Base-by-base conservation (phyloP, 2,888 invertebrate genomes). In the Epistrophe grossulariae region DNA sequence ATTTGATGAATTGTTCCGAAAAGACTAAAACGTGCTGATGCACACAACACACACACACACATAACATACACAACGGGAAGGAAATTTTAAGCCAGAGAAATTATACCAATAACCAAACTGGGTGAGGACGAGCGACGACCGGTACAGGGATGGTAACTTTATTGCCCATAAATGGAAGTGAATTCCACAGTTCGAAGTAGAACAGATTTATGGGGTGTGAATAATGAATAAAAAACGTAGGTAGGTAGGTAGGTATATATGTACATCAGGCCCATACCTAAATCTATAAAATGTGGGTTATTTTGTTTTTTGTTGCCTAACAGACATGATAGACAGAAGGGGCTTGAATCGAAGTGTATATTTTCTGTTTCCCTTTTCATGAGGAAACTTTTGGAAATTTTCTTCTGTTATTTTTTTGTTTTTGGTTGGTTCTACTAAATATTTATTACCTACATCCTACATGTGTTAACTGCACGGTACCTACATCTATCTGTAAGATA, bases 141-240 rank as follows among this genome's bases (percentile, higher is more conserved):
- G 19, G 24, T 55, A 72, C 59, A 28, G 68, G 31, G 35, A 17
- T 48, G 31, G 28, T 28, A 28, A 45, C 19, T 85, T 85, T 78
- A 81, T 79, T 64, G 81, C 73, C 78, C 76, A 80, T 77, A 84
- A 84, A 80, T 70, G 59, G 68, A 59, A 72, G 78, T 78, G 73
- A 78, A 74, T 71, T 66, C 71, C 84, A 79, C 76, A 71, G 43
- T 76, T 52, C 71, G 40, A 68, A 74, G 52, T 66, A 68, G 62
- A 71, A 85, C 70, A 78, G 82, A 78, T 85, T 85, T 85, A 85
- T 85, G 73, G 57, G 43, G 78, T 85, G 85, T 82, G 78, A 85
- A 79, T 28, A 85, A 79, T 28, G 59, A 60, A 70, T 70, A 40
- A 45, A 72, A 45, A 57, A 48, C 35, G 24, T 48, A 74, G 28